Percentiles rank a stretch among this genome's conserved stretches.
phyloP scores from a whole-genome alignment of 30 jellyfish, hydroid and myxozoan genomes.

The Cassiopea andromeda region DNA sequence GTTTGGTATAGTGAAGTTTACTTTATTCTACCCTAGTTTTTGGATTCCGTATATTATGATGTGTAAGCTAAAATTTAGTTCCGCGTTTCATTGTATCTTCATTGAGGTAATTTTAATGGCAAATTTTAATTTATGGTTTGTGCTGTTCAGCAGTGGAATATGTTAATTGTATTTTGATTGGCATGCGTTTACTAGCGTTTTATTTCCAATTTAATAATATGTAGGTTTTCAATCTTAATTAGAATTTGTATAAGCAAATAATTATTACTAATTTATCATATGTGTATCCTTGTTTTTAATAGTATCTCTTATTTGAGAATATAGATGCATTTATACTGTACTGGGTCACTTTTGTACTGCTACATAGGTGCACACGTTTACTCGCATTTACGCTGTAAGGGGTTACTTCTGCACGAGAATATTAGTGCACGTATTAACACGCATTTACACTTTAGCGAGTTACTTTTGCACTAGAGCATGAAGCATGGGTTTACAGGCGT shows the following conservation, averaged over 20 bases:
- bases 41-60: constrained; percentile 13
- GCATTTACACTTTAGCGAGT: background rate
- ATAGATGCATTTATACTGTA: background rate
- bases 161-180: background rate
- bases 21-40: background rate
- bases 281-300: background rate
- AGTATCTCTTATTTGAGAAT: background rate
- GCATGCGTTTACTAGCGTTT: constrained; percentile 17
- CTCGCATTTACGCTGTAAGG: background rate
- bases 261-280: background rate
- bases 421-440: background rate
- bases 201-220: constrained; percentile 3
- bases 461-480: background rate
- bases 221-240: constrained; percentile 25
- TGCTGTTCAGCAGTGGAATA: background rate
- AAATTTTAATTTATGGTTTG: background rate
- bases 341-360: background rate
- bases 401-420: background rate
- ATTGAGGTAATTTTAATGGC: constrained; percentile 6
- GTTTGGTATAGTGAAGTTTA: constrained; percentile 19
- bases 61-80: constrained; percentile 1
- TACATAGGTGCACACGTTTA: background rate
- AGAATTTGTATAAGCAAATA: constrained; percentile 24
- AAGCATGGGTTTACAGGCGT: background rate
- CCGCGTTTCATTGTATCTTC: background rate